These are phyloP conservation scores for Gari tellinella DNA, from an alignment of 2,888 invertebrate genomes.

Conservation along the genomic window DNA sequence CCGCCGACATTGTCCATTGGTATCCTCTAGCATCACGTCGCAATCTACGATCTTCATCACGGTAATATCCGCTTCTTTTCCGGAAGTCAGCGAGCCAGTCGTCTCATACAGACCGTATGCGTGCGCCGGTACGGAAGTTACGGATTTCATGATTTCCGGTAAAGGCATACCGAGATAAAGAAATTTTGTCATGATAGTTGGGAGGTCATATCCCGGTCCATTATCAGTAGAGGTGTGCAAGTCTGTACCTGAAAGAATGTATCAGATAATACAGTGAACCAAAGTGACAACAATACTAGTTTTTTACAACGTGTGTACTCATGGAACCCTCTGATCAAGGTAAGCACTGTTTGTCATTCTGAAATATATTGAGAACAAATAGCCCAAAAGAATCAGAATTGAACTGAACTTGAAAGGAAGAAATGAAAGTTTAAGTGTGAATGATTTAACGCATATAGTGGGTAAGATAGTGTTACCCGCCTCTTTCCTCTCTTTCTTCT, in stretches of 20 bases:
- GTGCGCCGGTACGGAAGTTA: conserved; percentile 73
- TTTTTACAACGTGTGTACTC: too few relatives aligned
- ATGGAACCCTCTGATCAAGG: too few relatives aligned
- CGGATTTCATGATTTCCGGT: conserved; percentile 70
- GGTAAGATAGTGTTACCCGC: too few relatives aligned
- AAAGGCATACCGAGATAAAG: conserved; percentile 78
- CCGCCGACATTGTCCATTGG: conserved; percentile 64
- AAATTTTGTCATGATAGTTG: conserved; percentile 77
- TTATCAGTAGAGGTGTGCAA: conserved; percentile 69
- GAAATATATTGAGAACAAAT: too few relatives aligned
- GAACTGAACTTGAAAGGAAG: too few relatives aligned
- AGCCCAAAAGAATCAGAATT: too few relatives aligned
- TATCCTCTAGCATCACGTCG: conserved; percentile 72
- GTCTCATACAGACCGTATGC: conserved; percentile 60
- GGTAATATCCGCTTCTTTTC: conserved; percentile 76
- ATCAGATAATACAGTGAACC: too few relatives aligned
- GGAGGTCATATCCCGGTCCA: conserved; percentile 79
- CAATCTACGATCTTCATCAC: conserved; percentile 70
- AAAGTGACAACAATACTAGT: too few relatives aligned
- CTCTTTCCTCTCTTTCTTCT: too few relatives aligned
- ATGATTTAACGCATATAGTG: too few relatives aligned
- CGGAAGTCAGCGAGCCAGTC: conserved; percentile 66
- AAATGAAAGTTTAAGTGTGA: too few relatives aligned
- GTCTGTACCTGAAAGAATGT: conserved; percentile 69
- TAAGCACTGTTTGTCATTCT: too few relatives aligned